phyloP scores from a whole-genome alignment of 2,888 invertebrate genomes.

The Malthinus seriepunctatus region DNA sequence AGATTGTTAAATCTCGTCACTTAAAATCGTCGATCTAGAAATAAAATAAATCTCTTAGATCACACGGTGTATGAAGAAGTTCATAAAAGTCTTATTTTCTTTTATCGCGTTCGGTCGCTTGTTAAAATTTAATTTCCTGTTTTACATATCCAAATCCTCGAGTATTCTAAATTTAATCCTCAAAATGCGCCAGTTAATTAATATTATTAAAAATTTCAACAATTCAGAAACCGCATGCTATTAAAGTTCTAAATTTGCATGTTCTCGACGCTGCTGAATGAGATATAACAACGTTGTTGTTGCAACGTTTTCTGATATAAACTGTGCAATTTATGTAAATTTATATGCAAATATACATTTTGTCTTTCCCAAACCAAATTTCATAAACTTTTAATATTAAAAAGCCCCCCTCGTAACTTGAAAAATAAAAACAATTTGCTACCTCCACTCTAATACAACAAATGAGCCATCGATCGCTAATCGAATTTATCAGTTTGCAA shows the following conservation, averaged over 20 bases:
- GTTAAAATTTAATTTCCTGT: no score
- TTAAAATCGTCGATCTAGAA: no score
- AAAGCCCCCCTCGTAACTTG: not conserved
- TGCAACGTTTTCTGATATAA: constrained; percentile 20
- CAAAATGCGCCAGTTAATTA: constrained; percentile 12
- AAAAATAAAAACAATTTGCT: no score
- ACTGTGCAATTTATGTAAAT: constrained; percentile 26
- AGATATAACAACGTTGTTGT: constrained; percentile 27
- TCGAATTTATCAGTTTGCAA: no score
- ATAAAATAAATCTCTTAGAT: no score
- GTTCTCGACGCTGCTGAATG: constrained; percentile 11
- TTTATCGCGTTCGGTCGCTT: no score
- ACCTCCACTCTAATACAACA: no score
- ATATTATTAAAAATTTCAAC: constrained; percentile 7
- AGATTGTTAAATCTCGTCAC: no score
- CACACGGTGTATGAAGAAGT: no score
- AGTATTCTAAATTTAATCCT: not conserved
- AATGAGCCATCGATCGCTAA: no score
- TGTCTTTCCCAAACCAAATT: constrained; percentile 11
- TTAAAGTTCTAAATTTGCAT: constrained; percentile 20
- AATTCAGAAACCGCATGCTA: constrained; percentile 17
- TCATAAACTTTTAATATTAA: constrained; percentile 13
- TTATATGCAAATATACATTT: constrained; percentile 16
- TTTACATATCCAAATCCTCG: no score
- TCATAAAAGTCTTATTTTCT: no score